A percentile compares a stretch with the other conserved stretches of the same genome.
These are phyloP conservation scores for Drosophila pachea DNA, from an alignment of 1,140 invertebrate species.

Conservation along the genomic window DNA sequence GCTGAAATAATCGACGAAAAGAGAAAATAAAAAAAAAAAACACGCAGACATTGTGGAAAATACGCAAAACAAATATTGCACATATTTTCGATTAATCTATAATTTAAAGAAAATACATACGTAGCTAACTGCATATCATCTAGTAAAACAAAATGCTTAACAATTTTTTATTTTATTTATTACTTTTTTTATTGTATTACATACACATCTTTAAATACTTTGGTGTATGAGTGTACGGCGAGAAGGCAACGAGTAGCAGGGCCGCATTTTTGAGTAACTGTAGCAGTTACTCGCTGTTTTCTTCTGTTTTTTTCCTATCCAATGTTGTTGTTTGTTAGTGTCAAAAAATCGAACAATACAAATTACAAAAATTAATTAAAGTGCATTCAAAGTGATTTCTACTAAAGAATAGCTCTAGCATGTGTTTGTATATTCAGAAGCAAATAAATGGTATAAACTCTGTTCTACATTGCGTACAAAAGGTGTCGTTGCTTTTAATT, in stretches of 20 bases:
- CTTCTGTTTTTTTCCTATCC: constrained; percentile 30
- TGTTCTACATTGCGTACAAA: constrained; percentile 28
- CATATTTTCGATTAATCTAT: constrained; percentile 21
- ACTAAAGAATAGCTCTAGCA: constrained; percentile 6
- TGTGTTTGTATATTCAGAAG: constrained; percentile 12
- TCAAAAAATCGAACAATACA: constrained; percentile 16
- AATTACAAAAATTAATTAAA: constrained; percentile 13
- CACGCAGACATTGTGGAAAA: constrained; percentile 69
- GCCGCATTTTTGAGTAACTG: constrained; percentile 39
- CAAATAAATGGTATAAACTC: constrained; percentile 23
- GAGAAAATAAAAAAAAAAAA: constrained; percentile 59
- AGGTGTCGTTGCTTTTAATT: constrained; percentile 9
- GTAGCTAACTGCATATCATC: constrained; percentile 46
- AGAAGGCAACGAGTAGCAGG: constrained; percentile 39
- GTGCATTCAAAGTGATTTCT: constrained; percentile 26
- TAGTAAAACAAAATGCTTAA: constrained; percentile 44
- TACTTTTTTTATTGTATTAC: constrained; percentile 39
- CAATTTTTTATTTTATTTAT: constrained; percentile 42
- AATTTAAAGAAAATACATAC: constrained; percentile 50
- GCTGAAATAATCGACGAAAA: constrained; percentile 48
- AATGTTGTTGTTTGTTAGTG: constrained; percentile 34
- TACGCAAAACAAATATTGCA: constrained; percentile 50
- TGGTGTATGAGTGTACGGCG: constrained; percentile 26
- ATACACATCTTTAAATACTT: constrained; percentile 31
- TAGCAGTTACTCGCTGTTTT: constrained; percentile 59